Percentiles rank a stretch among this genome's conserved stretches.
Evolutionary conservation across 1,140 invertebrate species (phyloP).

Genomic region (Eumeta japonica): DNA sequence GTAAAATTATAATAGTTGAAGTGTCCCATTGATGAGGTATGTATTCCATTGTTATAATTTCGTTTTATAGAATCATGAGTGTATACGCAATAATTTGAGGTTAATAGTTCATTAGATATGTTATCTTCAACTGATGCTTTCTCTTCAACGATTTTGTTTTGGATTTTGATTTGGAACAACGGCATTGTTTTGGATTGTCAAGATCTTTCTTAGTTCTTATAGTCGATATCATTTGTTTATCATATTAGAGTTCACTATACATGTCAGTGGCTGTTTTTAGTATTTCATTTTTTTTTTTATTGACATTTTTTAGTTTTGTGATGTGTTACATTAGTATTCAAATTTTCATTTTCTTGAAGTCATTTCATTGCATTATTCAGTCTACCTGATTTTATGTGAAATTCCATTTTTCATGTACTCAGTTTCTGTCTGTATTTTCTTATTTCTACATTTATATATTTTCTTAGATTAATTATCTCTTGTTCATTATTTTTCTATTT

Average conservation of each 20-base stretch:
- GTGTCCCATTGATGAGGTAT: constrained; percentile 15
- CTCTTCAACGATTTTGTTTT: constrained; percentile 13
- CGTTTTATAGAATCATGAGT: constrained; percentile 14
- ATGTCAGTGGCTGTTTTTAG: too few species aligned
- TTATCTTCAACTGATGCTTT: constrained; percentile 19
- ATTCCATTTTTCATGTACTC: too few species aligned
- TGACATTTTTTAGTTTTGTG: constrained; percentile 7
- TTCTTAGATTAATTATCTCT: too few species aligned
- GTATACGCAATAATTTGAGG: constrained; percentile 6
- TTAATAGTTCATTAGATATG: constrained; percentile 19
- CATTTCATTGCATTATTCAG: constrained; percentile 9
- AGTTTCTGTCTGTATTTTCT: too few species aligned
- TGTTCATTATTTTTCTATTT: too few species aligned
- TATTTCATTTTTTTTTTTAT: constrained; percentile 8
- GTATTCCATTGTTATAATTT: constrained; percentile 13
- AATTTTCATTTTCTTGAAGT: constrained; percentile 10
- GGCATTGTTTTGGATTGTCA: too few species aligned
- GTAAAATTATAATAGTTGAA: constrained; percentile 18
- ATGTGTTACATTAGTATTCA: constrained; percentile 9
- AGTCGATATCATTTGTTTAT: background rate
- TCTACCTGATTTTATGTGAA: too few species aligned
- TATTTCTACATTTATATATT: too few species aligned
- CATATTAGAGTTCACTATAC: constrained; percentile 9
- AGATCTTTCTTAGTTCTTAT: background rate
- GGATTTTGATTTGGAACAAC: constrained; percentile 12